Evolutionary conservation across 2,888 invertebrate species (phyloP), one percentile per base, ranked within the genome.

Genomic region (Athalia cordata): DNA sequence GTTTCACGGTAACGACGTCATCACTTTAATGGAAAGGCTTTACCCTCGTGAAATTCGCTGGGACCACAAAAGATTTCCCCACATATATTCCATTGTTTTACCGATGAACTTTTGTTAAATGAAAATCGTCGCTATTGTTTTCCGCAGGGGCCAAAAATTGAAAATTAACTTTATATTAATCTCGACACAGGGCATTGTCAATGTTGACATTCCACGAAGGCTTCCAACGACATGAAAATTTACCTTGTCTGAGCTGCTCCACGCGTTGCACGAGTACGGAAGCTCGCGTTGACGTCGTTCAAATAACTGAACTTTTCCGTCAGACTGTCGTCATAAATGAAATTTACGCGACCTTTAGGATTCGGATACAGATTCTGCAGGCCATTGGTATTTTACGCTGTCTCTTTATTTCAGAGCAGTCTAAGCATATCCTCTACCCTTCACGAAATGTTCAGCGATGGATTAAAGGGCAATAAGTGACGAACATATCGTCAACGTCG

Each of bases 401-500:
- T 62, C 62, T 9, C 50, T 61, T 75, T 6, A 62, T 75, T 43
- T 75, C 47, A 75, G 45, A 9, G 50, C 6, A 61, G 59, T 9
- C 55, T 13, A n/a, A 11, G 47, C 47, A 9, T 29, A 29, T 2
- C 29, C 55, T 45, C 49, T 75, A 75, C 64, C 75, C 75, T 75
- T 75, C 62, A 75, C 75, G 75, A 64, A 49, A 75, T 62, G n/a
- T 75, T 75, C 62, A 62, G 75, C 75, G 75, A 72, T 62, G 79
- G 76, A 79, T 78, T 78, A 80, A 80, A 78, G 80, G 77, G 80
- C 80, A 82, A 81, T 82, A 83, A 83, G 81, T 80, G 82, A 83
- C 84, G 83, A 85, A 83, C 78, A 78, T 82, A 86, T 82, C 80
- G 80, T 68, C 79, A 80, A 80, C 81, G 80, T 81, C 80, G 79